Evolutionary conservation across 2,888 invertebrate genomes (phyloP), one percentile per base, ranked within the genome.

Genomic region (Xiphydria camelus): DNA sequence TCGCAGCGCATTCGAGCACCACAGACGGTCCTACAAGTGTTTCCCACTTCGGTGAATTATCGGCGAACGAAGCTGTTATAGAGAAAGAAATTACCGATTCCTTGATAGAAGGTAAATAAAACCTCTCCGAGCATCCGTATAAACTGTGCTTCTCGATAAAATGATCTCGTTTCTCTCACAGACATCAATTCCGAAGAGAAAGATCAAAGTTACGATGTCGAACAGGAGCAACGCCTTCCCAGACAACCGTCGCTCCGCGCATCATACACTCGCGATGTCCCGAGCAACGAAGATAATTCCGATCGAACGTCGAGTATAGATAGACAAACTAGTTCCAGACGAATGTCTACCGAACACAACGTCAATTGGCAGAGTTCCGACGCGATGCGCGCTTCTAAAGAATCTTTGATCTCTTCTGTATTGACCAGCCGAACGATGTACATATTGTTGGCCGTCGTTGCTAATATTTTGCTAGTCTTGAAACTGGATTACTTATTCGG

Each of bases 391-490:
- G n/a, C 45, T 31, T 19, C 14, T 10, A 25, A 49, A 12, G 2
- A 32, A 23, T 55, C 54, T 6, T 15, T 32, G 4, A 20, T 59
- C 1, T 37, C 21, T 4, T 26, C 18, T 37, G 51, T 19, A 20
- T 61, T 7, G 47, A 45, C 14, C 7, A 63, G 54, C 51, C 59
- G 57, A 19, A 26, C 53, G n/a, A 53, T 52, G 37, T 60, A 61
- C 20, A 41, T 66, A 15, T 20, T 64, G 9, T 47, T 74, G 18
- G 74, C 73, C 4, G 43, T 53, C 20, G 26, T 66, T 52, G 55
- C 70, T 14, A 73, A 70, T 52, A 44, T 69, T 19, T 44, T 70
- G 32, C 41, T 64, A 21, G n/a, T 60, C 10, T 25, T 59, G 18
- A 55, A 65, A 42, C 18, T 64, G 22, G 62, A 66, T 21, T 44